Evolutionary conservation across 2,113 vertebrate genomes (phyloP).

Genomic region (Galemys pyrenaicus): DNA sequence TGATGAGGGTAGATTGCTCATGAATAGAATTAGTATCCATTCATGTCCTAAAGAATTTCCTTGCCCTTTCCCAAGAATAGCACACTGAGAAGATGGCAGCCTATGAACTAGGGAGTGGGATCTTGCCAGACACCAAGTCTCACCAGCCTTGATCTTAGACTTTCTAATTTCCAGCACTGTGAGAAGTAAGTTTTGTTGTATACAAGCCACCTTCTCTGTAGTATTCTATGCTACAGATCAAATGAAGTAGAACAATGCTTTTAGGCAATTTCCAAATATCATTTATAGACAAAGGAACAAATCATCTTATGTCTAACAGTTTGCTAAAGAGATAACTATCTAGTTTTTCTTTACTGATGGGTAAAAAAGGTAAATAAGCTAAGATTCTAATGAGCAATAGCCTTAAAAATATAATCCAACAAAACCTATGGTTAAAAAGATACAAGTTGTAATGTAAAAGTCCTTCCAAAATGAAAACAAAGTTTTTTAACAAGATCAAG

Average conservation of each 20-base stretch:
- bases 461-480: not conserved
- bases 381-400: not conserved
- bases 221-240: not conserved
- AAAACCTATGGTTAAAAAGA: not conserved
- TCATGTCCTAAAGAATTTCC: not conserved
- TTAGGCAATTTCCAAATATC: not conserved
- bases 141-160: not conserved
- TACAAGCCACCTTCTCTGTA: not conserved
- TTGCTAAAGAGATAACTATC: conserved; percentile 5
- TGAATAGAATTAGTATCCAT: not conserved
- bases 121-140: not conserved
- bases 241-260: not conserved
- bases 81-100: not conserved
- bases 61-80: not conserved
- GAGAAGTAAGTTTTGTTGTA: not conserved
- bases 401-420: not conserved
- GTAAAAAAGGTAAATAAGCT: conserved; percentile 5
- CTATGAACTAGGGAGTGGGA: not conserved
- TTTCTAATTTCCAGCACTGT: not conserved
- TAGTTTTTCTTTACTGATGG: conserved; percentile 44
- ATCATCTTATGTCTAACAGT: not conserved
- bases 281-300: conserved; percentile 19
- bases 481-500: not conserved
- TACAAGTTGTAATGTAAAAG: not conserved
- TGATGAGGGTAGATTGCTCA: not conserved